Base-by-base conservation (phyloP, 2,888 invertebrate species). In the Synanthedon formicaeformis region DNA sequence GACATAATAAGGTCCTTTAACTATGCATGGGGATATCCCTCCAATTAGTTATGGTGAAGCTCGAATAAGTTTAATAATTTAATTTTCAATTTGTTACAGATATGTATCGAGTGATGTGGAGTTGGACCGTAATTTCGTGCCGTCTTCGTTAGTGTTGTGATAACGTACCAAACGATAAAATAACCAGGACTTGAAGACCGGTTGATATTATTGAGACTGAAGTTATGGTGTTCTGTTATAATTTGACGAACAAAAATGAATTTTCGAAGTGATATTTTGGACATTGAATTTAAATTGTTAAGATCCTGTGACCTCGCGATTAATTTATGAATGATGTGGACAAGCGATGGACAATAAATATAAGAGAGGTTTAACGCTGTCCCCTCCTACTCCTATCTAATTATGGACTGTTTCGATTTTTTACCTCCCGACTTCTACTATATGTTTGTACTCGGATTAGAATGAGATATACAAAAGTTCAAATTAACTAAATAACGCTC, bases 201-300 rank as follows among this genome's bases (percentile, higher is more conserved):
- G 60, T 62, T 63, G 58, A 54, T 49, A 49, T 56, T 53, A 50
- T 59, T 55, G 61, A 63, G 62, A 66, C 65, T 66, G 63, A 65
- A 55, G 59, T 57, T 60, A 16, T 49, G 59, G 64, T 66, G 64
- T 66, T 64, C 61, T 65, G 57, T 68, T 71, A 69, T 69, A 66
- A 66, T 58, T 59, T 62, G 58, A 70, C 66, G 59, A 71, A 61
- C 64, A 65, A 67, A 60, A 51, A 48, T 53, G 48, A 58, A 55
- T 56, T 56, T 23, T 58, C 54, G 51, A 65, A 70, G 71, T 74
- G 72, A 72, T 69, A 66, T 67, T 66, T 65, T 65, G 67, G 67
- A 64, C 67, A 66, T 66, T 70, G 63, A 63, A 64, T 61, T 64
- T 63, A 64, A 58, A 60, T 56, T 60, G 54, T 55, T 58, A 54